phyloP scores from a whole-genome alignment of 2,888 invertebrate species.

The Sceliomorpha sp. region DNA sequence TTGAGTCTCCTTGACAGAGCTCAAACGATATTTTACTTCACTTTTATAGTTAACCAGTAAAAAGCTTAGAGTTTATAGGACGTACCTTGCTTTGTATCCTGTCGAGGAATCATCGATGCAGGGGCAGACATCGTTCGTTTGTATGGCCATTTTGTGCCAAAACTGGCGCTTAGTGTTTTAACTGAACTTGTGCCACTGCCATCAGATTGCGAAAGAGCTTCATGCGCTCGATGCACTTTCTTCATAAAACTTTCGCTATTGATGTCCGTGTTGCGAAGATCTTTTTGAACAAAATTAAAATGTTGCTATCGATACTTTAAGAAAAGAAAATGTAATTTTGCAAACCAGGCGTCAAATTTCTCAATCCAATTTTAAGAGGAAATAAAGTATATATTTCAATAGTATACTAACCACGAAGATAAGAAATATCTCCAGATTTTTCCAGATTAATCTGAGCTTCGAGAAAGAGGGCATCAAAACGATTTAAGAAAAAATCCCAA shows the following conservation, averaged over 20 bases:
- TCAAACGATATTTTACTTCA: too few relatives aligned
- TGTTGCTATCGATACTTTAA: too few relatives aligned
- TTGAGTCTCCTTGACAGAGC: too few relatives aligned
- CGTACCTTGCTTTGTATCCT: conserved; percentile 87
- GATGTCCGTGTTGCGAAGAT: conserved; percentile 92
- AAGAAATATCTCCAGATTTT: conserved; percentile 91
- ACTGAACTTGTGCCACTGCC: conserved; percentile 83
- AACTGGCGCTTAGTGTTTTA: conserved; percentile 92
- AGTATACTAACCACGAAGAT: conserved; percentile 88
- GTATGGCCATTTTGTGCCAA: conserved; percentile 96
- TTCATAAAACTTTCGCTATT: conserved; percentile 92
- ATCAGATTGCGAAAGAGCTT: conserved; percentile 90
- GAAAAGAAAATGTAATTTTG: neutral
- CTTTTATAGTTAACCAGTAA: too few relatives aligned
- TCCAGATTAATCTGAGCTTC: conserved; percentile 97
- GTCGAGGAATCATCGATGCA: conserved; percentile 88
- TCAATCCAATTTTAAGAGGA: conserved; percentile 1
- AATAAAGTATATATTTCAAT: too few relatives aligned
- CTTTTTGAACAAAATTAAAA: conserved; percentile 76
- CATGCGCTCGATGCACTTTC: conserved; percentile 93
- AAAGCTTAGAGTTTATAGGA: too few relatives aligned
- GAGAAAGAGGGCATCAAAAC: conserved; percentile 96
- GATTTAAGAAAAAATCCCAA: conserved; percentile 98
- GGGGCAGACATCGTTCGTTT: conserved; percentile 97
- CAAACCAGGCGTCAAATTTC: conserved; percentile 2